Evolutionary conservation across 2,888 invertebrate species (phyloP).

Genomic region (Acrobasis consociella): DNA sequence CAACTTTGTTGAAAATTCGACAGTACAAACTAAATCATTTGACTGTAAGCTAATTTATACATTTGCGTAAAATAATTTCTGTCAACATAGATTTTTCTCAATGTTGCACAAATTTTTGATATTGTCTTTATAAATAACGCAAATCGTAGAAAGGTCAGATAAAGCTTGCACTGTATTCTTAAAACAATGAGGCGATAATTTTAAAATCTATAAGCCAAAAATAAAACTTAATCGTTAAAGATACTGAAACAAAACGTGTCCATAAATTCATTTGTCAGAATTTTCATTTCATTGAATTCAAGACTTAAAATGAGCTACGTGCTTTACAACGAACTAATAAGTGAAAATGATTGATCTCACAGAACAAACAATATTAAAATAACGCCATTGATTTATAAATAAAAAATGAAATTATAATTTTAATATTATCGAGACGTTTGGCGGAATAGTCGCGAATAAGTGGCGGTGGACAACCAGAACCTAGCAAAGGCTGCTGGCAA

Average conservation of each 20-base stretch:
- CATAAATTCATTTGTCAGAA: slow-evolving; percentile 58
- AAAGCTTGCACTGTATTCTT: slow-evolving; percentile 36
- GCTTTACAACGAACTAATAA: slow-evolving; percentile 24
- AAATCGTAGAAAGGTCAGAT: slow-evolving; percentile 25
- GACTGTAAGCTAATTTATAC: neutral
- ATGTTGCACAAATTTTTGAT: neutral
- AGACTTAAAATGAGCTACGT: slow-evolving; percentile 27
- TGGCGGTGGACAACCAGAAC: slow-evolving; percentile 8
- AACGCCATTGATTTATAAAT: slow-evolving; percentile 49
- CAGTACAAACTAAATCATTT: neutral
- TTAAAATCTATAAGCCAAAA: slow-evolving; percentile 54
- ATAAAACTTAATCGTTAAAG: slow-evolving; percentile 58
- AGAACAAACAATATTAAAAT: slow-evolving; percentile 42
- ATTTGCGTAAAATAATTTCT: slow-evolving; percentile 7
- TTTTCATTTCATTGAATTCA: slow-evolving; percentile 51
- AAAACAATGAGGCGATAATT: slow-evolving; percentile 50
- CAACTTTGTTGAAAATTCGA: neutral
- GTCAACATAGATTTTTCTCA: neutral
- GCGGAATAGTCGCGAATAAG: slow-evolving; percentile 44
- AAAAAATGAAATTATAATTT: slow-evolving; percentile 36
- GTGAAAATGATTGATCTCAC: slow-evolving; percentile 39
- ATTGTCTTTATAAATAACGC: neutral
- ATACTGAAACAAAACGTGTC: slow-evolving; percentile 48
- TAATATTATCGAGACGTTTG: slow-evolving; percentile 55
- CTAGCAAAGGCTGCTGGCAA: neutral